Conservation (phyloP, 2,113 vertebrate species). For the Thymallus thymallus region DNA sequence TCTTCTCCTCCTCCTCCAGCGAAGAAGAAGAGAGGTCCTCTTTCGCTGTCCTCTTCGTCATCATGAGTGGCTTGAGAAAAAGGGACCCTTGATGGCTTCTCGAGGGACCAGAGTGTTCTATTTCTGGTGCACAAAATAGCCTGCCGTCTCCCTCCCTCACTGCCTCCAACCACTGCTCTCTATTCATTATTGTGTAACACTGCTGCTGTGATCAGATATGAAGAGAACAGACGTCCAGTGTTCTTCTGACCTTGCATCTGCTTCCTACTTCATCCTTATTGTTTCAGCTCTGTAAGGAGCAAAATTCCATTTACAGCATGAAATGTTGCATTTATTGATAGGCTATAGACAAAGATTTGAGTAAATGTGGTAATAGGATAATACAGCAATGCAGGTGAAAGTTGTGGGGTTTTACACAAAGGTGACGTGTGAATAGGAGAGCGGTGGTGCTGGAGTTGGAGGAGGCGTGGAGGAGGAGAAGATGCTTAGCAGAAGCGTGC, state of each 20-base stretch:
- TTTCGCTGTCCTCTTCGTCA: constrained; percentile 37
- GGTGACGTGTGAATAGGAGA: too few relatives aligned
- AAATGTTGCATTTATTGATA: too few relatives aligned
- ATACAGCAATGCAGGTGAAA: too few relatives aligned
- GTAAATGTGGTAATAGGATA: too few relatives aligned
- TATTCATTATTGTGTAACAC: neutral
- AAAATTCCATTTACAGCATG: too few relatives aligned
- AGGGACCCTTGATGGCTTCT: constrained; percentile 49
- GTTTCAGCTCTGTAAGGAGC: too few relatives aligned
- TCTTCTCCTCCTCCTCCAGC: neutral
- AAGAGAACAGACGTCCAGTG: neutral
- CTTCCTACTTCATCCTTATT: too few relatives aligned
- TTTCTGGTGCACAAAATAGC: constrained; percentile 47
- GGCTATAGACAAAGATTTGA: too few relatives aligned
- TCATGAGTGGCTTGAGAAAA: constrained; percentile 41
- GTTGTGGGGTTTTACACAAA: too few relatives aligned
- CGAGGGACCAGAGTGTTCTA: constrained; percentile 50
- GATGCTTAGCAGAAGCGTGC: neutral
- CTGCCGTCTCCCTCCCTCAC: neutral
- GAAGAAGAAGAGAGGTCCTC: constrained; percentile 11
- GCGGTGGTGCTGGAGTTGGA: too few relatives aligned
- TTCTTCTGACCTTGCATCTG: neutral
- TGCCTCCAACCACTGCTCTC: neutral
- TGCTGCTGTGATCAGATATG: neutral
- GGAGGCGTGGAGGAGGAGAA: too few relatives aligned